Conservation (phyloP, 2,797 vertebrate species). For the Muraenolepis orangiensis region DNA sequence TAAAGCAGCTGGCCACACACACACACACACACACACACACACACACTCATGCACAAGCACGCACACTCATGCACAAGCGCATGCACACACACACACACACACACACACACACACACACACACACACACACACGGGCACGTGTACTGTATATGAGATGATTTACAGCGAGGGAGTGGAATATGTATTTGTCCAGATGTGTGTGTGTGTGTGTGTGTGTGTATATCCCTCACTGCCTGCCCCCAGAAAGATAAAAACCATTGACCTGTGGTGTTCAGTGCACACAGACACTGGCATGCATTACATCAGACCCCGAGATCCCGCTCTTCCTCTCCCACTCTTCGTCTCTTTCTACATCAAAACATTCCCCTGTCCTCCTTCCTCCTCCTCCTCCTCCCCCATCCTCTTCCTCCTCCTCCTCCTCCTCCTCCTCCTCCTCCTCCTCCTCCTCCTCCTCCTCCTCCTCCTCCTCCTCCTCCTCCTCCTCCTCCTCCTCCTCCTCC, state of each 20-base stretch:
- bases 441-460: no score
- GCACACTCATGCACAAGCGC: constrained; percentile 14
- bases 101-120: constrained; percentile 2
- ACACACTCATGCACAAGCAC: constrained; percentile 13
- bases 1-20: constrained; percentile 35
- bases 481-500: no score
- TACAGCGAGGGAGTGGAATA: constrained; percentile 57
- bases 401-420: no score
- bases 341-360: constrained; percentile 57
- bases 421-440: no score
- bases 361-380: no score
- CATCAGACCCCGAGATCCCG: constrained; percentile 66
- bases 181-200: constrained; percentile 76
- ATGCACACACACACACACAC: constrained; percentile 21
- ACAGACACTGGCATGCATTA: constrained; percentile 70
- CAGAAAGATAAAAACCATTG: constrained; percentile 70
- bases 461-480: no score
- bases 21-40: constrained; percentile 24
- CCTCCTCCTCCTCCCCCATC: no score
- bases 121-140: not conserved
- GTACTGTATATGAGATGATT: constrained; percentile 59
- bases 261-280: constrained; percentile 58
- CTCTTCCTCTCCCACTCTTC: constrained; percentile 52
- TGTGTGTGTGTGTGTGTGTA: constrained; percentile 69
- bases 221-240: constrained; percentile 67